Conservation (phyloP, 2,113 vertebrate species). For the Ammospiza nelsoni region DNA sequence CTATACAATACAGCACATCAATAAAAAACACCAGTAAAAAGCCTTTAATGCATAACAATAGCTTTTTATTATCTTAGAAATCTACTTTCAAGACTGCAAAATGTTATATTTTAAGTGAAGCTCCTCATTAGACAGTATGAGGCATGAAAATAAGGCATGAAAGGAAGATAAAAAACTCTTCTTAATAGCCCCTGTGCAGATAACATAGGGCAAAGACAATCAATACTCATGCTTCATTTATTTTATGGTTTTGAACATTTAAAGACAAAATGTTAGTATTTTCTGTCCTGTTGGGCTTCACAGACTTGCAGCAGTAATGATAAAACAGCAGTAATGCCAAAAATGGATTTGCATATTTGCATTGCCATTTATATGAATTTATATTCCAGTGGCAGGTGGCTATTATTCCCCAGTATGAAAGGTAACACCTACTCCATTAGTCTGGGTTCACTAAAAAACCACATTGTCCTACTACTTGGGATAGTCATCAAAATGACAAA, state of each 20-base stretch:
- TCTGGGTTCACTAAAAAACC: constrained; percentile 10
- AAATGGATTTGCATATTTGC: constrained; percentile 61
- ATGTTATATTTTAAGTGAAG: constrained; percentile 74
- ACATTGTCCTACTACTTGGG: neutral
- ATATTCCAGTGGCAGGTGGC: neutral
- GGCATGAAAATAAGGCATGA: constrained; percentile 74
- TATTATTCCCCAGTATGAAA: constrained; percentile 44
- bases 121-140: constrained; percentile 76
- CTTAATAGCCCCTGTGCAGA: constrained; percentile 75
- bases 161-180: constrained; percentile 71
- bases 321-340: constrained; percentile 72
- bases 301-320: constrained; percentile 60
- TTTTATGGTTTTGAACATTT: constrained; percentile 74
- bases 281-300: constrained; percentile 58
- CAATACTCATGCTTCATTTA: constrained; percentile 77
- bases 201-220: constrained; percentile 73
- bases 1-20: constrained; percentile 36
- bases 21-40: constrained; percentile 68
- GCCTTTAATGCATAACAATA: constrained; percentile 55
- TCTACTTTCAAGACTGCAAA: constrained; percentile 62
- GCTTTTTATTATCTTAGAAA: constrained; percentile 69
- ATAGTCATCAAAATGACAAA: neutral
- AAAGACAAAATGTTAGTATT: constrained; percentile 73
- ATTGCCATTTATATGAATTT: constrained; percentile 53
- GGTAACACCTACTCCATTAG: constrained; percentile 15